Conservation (phyloP, 2,888 invertebrate genomes). For the Nomada hirtipes region DNA sequence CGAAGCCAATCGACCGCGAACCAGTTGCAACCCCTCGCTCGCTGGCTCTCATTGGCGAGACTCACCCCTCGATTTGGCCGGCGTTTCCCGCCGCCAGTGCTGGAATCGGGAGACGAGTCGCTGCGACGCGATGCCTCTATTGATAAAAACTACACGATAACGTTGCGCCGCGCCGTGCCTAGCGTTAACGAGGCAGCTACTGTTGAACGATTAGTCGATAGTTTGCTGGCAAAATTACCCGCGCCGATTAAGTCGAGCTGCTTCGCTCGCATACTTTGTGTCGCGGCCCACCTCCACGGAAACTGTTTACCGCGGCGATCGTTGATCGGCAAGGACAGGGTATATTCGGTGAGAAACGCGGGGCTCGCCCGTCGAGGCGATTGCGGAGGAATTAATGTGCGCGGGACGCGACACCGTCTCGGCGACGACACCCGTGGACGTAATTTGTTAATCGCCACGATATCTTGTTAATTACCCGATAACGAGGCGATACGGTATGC, state of each 20-base stretch:
- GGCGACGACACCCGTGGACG: slow-evolving; percentile 14
- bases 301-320: background rate
- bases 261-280: background rate
- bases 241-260: too few relatives aligned
- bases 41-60: slow-evolving; percentile 10
- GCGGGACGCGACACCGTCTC: slow-evolving; percentile 21
- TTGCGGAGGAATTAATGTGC: slow-evolving; percentile 10
- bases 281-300: too few relatives aligned
- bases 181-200: slow-evolving; percentile 15
- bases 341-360: background rate
- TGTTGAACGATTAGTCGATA: slow-evolving; percentile 2
- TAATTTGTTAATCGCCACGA: slow-evolving; percentile 70
- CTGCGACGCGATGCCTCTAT: too few relatives aligned
- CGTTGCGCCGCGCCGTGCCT: background rate
- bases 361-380: too few relatives aligned
- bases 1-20: slow-evolving; percentile 39
- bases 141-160: background rate
- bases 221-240: slow-evolving; percentile 36
- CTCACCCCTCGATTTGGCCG: background rate
- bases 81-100: slow-evolving; percentile 5
- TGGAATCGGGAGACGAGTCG: too few relatives aligned
- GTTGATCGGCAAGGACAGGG: background rate
- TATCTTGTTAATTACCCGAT: slow-evolving; percentile 73
- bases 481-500: slow-evolving; percentile 64
- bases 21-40: background rate